A percentile compares a stretch with the other conserved stretches of the same genome.
Conservation (phyloP, 1,140 invertebrate genomes). For the Megalonaias nervosa region DNA sequence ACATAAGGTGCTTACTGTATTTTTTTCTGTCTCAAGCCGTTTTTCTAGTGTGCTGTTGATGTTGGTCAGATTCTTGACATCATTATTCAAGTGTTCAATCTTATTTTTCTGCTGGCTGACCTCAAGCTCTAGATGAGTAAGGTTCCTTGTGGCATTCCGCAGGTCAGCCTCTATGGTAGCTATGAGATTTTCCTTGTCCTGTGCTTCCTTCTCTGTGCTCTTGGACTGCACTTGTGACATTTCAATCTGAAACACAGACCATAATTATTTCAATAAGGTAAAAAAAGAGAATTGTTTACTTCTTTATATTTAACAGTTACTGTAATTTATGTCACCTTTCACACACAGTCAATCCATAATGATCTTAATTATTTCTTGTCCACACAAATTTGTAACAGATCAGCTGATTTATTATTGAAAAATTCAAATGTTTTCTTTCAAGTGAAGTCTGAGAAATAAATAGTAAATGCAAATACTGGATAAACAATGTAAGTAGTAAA, state of each 20-base stretch:
- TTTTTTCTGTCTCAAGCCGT: slow-evolving; percentile 49
- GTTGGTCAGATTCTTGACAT: slow-evolving; percentile 48
- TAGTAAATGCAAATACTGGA: too few relatives aligned
- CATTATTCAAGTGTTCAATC: slow-evolving; percentile 45
- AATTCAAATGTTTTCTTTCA: too few relatives aligned
- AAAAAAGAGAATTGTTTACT: background rate
- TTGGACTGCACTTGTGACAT: slow-evolving; percentile 32
- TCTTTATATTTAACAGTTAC: too few relatives aligned
- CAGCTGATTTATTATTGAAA: too few relatives aligned
- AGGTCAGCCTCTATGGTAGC: slow-evolving; percentile 47
- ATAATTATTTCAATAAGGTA: background rate
- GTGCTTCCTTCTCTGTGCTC: slow-evolving; percentile 31
- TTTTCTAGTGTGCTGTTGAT: slow-evolving; percentile 48
- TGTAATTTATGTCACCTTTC: too few relatives aligned
- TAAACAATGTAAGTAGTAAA: too few relatives aligned
- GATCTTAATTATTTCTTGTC: too few relatives aligned
- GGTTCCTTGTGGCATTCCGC: slow-evolving; percentile 39
- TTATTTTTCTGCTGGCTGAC: slow-evolving; percentile 39
- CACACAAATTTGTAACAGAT: too few relatives aligned
- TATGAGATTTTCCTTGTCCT: slow-evolving; percentile 50
- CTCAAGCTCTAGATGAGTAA: slow-evolving; percentile 40
- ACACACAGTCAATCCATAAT: too few relatives aligned
- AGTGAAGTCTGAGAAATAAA: too few relatives aligned
- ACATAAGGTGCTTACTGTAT: slow-evolving; percentile 39
- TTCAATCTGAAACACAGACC: slow-evolving; percentile 45